Percentiles rank a stretch among this genome's conserved stretches.
These are phyloP conservation scores for Lissonota sp. DNA, from an alignment of 2,888 invertebrate species.

Conservation along the genomic window DNA sequence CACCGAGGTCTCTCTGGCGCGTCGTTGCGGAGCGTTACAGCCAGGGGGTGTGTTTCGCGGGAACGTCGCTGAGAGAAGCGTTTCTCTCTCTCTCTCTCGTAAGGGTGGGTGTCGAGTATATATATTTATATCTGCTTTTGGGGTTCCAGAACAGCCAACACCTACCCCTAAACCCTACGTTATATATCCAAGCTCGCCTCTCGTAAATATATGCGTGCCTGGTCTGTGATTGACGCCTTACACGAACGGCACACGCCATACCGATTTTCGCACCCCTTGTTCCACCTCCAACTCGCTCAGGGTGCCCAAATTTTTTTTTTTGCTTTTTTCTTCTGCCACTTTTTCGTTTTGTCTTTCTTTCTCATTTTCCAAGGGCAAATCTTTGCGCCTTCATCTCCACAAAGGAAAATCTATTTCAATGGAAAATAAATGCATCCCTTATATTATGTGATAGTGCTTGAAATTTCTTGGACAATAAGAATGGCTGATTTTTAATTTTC, in stretches of 20 bases:
- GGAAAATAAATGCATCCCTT: no score
- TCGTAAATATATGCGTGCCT: slow-evolving; percentile 82
- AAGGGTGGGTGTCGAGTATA: slow-evolving; percentile 26
- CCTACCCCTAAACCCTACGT: slow-evolving; percentile 2
- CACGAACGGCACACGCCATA: slow-evolving; percentile 76
- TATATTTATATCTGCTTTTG: slow-evolving; percentile 27
- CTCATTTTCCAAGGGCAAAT: background rate
- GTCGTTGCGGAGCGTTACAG: slow-evolving; percentile 69
- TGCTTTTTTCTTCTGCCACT: background rate
- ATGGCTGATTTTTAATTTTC: no score
- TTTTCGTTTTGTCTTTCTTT: slow-evolving; percentile 6
- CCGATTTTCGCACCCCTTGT: slow-evolving; percentile 63
- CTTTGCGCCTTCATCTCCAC: slow-evolving; percentile 10
- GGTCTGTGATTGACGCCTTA: slow-evolving; percentile 83
- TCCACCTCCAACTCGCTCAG: slow-evolving; percentile 29
- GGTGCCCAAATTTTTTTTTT: slow-evolving; percentile 38
- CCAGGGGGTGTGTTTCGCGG: slow-evolving; percentile 79
- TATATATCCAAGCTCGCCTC: slow-evolving; percentile 40
- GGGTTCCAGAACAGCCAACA: slow-evolving; percentile 54
- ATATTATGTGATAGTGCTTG: no score
- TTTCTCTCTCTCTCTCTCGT: slow-evolving; percentile 9
- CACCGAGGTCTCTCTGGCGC: slow-evolving; percentile 69
- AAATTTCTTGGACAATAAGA: no score
- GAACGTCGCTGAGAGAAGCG: slow-evolving; percentile 67
- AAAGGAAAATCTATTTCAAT: no score